Base-by-base conservation (phyloP, 2,888 invertebrate species). In the Phaedon cochleariae region DNA sequence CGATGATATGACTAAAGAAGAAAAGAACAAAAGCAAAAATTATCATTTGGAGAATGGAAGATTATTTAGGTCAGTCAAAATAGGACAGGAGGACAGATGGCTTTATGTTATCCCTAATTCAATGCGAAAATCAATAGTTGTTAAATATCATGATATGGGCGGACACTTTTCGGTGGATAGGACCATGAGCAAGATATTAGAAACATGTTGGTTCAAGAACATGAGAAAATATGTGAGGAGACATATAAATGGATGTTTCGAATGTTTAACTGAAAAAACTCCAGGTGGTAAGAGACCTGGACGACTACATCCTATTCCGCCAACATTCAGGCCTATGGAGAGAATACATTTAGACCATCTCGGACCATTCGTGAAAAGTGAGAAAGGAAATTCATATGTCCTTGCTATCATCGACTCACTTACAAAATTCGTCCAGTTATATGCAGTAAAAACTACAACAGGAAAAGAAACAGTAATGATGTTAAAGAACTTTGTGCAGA, bases 271-370 rank as follows among this genome's bases (percentile, higher is more conserved):
- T 31, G 49, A 45, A n/a, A 68, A 71, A 66, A 21, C 17, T 6
- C 68, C 68, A 22, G 53, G 29, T 5, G 69, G 68, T 17, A 69
- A 64, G 51, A 5, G 41, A 52, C 55, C 64, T 12, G 72, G 70
- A n/a, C 17, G 41, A 7, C 41, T 72, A 31, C 68, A 70, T 55
- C 65, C 68, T 0, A n/a, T n/a, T n/a, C n/a, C n/a, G 59, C 64
- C 5, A 46, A 21, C 9, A 58, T 62, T 55, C 49, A 34, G 26
- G 31, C 72, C 70, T 15, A 64, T 70, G 29, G 69, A 69, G 58
- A 67, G 60, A 17, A 58, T 69, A 12, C 71, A 69, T 53, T n/a
- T 66, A 1, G 70, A 69, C 29, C 64, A 68, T 17, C n/a, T 68
- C 18, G 70, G 68, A 9, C 68, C 70, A 6, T 65, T 70, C 31